Base-by-base conservation (phyloP, 2,113 vertebrate species). In the Sinocyclocheilus rhinocerous region DNA sequence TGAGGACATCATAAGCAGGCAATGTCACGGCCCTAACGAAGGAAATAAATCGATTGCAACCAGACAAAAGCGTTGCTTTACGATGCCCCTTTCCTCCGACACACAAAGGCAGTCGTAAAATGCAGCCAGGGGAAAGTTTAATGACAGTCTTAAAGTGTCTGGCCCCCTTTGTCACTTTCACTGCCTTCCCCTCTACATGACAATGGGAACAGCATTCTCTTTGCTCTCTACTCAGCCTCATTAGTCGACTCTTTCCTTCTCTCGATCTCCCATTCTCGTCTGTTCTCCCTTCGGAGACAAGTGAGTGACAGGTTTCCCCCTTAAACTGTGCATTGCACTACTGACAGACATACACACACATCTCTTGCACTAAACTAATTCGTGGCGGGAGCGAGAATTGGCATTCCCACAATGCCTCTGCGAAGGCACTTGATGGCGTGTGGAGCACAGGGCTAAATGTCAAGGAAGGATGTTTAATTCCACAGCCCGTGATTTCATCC, bases 1-100 rank as follows among this genome's bases (percentile, higher is more conserved):
- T 90, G 89, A 92, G 93, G 93, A 94, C 93, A 92, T 95, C 93
- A 94, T 94, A 94, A 94, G 93, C 93, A 92, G 93, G 90, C 89
- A 76, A 91, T 92, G 93, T 92, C 91, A 92, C 91, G 91, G 89
- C 90, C 91, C 91, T 95, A 95, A 94, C 91, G 91, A 95, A 95
- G 92, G 93, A 86, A 90, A 94, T 95, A 94, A 95, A 95, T 95
- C 93, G 89, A 94, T 92, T 89, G 89, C 86, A 92, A 91, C 91
- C 90, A 93, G 93, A 94, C 94, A 94, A 94, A 61, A 93, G 93
- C 84, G n/a, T 75, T 72, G 72, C 90, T 94, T 95, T 94, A 94
- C 89, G 91, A 94, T 89, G 88, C 88, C 84, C 90, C 90, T 92
- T 91, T 93, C 91, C 88, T 91, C 89, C 88, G 89, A 93, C 90